Percentiles rank a stretch among this genome's conserved stretches.
Evolutionary conservation across 2,113 vertebrate genomes (phyloP).

Genomic region (Thalassoma bifasciatum): DNA sequence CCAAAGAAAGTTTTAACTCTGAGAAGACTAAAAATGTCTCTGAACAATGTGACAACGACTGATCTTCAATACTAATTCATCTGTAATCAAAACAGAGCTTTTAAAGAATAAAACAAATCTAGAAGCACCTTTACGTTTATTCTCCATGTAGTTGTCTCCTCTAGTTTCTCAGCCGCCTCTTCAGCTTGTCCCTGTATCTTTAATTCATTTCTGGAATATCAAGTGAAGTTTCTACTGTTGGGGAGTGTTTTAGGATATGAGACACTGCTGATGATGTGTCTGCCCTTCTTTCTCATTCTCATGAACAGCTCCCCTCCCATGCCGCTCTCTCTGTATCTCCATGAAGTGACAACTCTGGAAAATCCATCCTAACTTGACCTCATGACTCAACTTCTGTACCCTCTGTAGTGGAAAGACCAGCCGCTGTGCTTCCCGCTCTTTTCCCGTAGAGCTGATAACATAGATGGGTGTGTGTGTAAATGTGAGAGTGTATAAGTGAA

Average conservation of each 20-base stretch:
- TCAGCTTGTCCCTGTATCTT: slow-evolving; percentile 35
- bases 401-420: slow-evolving; percentile 29
- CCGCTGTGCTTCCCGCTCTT: slow-evolving; percentile 41
- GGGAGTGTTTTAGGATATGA: slow-evolving; percentile 18
- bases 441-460: slow-evolving; percentile 24
- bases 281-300: slow-evolving; percentile 44
- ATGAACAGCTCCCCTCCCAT: slow-evolving; percentile 24
- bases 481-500: slow-evolving; percentile 23
- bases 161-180: slow-evolving; percentile 42
- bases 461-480: slow-evolving; percentile 9
- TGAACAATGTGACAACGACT: too few relatives aligned
- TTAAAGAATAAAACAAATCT: too few relatives aligned
- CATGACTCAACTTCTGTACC: slow-evolving; percentile 43
- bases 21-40: too few relatives aligned
- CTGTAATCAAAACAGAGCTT: background rate
- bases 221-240: slow-evolving; percentile 17
- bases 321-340: background rate
- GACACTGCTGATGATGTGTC: slow-evolving; percentile 17
- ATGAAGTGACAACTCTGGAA: slow-evolving; percentile 54
- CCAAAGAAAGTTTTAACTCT: too few relatives aligned
- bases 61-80: background rate
- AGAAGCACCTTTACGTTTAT: background rate
- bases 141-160: background rate
- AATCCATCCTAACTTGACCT: slow-evolving; percentile 56
- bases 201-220: slow-evolving; percentile 35